Conservation (phyloP, 2,888 invertebrate species). For the Adelphocoris suturalis region DNA sequence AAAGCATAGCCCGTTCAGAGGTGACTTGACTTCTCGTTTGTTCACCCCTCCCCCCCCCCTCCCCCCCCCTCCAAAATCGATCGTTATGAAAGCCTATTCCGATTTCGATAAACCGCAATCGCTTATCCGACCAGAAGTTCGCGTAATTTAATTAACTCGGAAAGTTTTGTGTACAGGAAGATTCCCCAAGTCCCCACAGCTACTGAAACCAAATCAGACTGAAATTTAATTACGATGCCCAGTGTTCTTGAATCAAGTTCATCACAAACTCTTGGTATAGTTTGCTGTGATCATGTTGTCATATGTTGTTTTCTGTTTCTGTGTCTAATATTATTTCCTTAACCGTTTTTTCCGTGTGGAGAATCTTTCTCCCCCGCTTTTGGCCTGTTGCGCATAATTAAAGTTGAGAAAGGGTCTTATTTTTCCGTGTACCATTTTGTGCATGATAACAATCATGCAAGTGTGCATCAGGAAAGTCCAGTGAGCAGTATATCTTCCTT, state of each 20-base stretch:
- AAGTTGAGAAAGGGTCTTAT: too few species aligned
- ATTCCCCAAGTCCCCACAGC: background rate
- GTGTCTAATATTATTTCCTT: too few species aligned
- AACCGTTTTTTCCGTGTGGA: too few species aligned
- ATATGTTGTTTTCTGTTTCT: too few species aligned
- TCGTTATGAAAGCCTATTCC: background rate
- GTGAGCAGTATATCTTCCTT: too few species aligned
- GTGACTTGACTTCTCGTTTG: conserved; percentile 22
- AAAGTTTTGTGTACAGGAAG: background rate
- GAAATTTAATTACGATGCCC: background rate
- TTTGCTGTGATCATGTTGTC: too few species aligned
- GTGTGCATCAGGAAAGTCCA: too few species aligned
- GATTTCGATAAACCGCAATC: background rate
- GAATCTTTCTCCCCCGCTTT: too few species aligned
- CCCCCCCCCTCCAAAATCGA: background rate
- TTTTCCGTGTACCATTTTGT: too few species aligned
- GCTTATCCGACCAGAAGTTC: background rate
- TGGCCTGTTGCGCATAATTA: too few species aligned
- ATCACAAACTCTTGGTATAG: too few species aligned
- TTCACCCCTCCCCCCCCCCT: background rate
- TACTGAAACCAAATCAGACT: background rate
- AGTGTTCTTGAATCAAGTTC: background rate
- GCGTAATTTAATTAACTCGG: background rate
- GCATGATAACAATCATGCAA: too few species aligned
- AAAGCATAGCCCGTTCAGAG: background rate